Evolutionary conservation across 2,797 vertebrate genomes (phyloP).

Genomic region (Borostomias antarcticus): DNA sequence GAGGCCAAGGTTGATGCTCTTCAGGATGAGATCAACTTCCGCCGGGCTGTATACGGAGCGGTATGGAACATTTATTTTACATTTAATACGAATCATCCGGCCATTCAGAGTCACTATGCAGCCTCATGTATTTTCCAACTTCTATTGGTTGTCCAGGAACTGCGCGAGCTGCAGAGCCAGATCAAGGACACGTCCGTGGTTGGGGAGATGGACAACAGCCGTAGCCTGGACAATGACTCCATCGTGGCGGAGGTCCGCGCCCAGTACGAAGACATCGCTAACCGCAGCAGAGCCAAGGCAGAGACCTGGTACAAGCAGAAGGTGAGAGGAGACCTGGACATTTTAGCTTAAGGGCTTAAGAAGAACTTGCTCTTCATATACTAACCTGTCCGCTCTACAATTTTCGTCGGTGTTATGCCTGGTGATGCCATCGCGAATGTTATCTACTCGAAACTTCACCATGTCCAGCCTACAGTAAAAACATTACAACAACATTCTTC

Average conservation of each 20-base stretch:
- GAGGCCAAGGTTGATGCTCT: constrained; percentile 84
- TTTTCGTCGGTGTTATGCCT: too few relatives aligned
- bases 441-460: too few relatives aligned
- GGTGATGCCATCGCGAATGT: too few relatives aligned
- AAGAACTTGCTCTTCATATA: neutral
- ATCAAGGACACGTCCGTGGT: constrained; percentile 84
- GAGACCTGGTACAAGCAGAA: constrained; percentile 88
- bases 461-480: too few relatives aligned
- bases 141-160: constrained; percentile 68
- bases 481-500: too few relatives aligned
- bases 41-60: constrained; percentile 84
- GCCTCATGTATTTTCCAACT: constrained; percentile 4
- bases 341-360: neutral
- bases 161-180: constrained; percentile 80
- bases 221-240: constrained; percentile 84
- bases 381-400: neutral
- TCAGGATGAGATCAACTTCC: constrained; percentile 92
- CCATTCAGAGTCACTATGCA: neutral
- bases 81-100: neutral
- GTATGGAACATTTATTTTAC: constrained; percentile 66
- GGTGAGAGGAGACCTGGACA: constrained; percentile 65
- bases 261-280: constrained; percentile 90
- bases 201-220: constrained; percentile 88
- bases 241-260: constrained; percentile 87
- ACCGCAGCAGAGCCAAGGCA: constrained; percentile 85